These are phyloP conservation scores for Rhopalosiphum nymphaeae DNA, from an alignment of 2,888 invertebrate species.

Conservation along the genomic window DNA sequence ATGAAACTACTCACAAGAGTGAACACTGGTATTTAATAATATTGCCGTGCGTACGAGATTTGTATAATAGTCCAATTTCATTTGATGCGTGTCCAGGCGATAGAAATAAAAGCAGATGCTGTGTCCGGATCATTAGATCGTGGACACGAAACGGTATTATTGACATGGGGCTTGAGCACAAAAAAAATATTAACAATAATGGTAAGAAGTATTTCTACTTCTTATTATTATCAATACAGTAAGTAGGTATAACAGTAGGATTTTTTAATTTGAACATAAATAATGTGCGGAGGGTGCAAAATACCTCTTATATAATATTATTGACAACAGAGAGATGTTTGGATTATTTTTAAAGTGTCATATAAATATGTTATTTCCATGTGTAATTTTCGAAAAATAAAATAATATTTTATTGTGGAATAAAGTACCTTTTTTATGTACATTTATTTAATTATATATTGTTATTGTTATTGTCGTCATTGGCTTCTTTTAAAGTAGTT, in stretches of 20 bases:
- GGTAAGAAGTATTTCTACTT: slow-evolving; percentile 24
- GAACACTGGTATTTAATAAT: slow-evolving; percentile 57
- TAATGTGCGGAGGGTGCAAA: not conserved
- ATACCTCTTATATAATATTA: not conserved
- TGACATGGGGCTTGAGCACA: slow-evolving; percentile 60
- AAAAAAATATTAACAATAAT: slow-evolving; percentile 51
- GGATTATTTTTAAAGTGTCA: slow-evolving; percentile 16
- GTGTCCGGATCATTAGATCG: slow-evolving; percentile 61
- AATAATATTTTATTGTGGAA: slow-evolving; percentile 26
- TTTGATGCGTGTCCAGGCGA: slow-evolving; percentile 62
- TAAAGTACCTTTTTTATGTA: slow-evolving; percentile 24
- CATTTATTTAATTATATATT: not conserved
- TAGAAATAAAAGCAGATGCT: slow-evolving; percentile 61
- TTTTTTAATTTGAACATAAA: slow-evolving; percentile 34
- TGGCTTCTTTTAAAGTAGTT: not conserved
- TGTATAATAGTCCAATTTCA: slow-evolving; percentile 56
- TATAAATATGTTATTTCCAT: not conserved
- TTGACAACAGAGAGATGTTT: not conserved
- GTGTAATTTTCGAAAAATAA: slow-evolving; percentile 12
- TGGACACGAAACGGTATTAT: slow-evolving; percentile 61
- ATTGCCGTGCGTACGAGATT: slow-evolving; percentile 48
- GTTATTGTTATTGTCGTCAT: not conserved
- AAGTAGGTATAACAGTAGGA: not conserved
- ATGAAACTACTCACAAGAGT: slow-evolving; percentile 58
- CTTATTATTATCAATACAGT: slow-evolving; percentile 5